Base-by-base conservation (phyloP, 2,113 vertebrate genomes). In the Monopterus albus region DNA sequence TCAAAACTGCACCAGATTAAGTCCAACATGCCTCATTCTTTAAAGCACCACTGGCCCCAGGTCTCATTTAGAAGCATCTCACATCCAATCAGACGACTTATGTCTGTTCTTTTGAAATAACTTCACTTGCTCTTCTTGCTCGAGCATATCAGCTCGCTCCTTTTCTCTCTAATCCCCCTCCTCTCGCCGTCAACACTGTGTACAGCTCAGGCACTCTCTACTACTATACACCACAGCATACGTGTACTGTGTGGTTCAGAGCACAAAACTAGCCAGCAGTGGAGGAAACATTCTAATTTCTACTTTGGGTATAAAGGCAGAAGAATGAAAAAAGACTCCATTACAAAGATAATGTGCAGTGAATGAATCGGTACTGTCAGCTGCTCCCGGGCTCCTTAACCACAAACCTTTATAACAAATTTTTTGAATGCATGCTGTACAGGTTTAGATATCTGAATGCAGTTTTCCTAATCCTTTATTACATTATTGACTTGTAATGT, bases 81-180 rank as follows among this genome's bases (percentile, higher is more conserved):
- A 72, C 77, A 78, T 82, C 42, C 33, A 75, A 73, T 79, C 77
- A 62, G 47, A 46, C 46, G 28, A 53, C 33, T 76, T 57, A 36
- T 43, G 65, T 76, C 67, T 77, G 65, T 74, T 82, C 74, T 75
- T 87, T 82, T 62, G 75, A 84, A 87, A 84, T 52, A 74, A 60
- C 69, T 82, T 71, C 77, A 81, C 78, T 53, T 77, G 61, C 55
- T 68, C 57, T 76, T 60, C 39, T 75, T 56, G 71, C 71, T 31
- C 47, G 11, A 45, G 60, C 21, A 25, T 23, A 71, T 78, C 69
- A 56, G 52, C 71, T 60, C 7, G 1, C 58, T 66, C 43, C 57
- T 51, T 82, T 55, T 51, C 62, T 46, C 59, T 68, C 51, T 58
- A 78, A 59, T 53, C 60, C 69, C 56, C 52, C 28, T 3, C 42